A percentile compares a stretch with the other conserved stretches of the same genome.
Evolutionary conservation across 1,140 invertebrate genomes (phyloP).

Genomic region (Onthophagus taurus): DNA sequence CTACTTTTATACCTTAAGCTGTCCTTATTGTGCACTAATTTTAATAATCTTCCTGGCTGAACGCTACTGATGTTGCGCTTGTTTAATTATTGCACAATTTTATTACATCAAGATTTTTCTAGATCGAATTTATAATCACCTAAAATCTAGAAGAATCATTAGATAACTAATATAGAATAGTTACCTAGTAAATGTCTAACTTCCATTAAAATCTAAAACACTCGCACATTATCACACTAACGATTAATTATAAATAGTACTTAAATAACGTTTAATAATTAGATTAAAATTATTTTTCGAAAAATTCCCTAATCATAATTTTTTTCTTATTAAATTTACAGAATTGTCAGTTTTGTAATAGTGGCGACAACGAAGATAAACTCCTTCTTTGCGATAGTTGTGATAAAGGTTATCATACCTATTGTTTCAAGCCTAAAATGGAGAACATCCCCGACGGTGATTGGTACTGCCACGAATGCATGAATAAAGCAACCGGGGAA

Average conservation of each 20-base stretch:
- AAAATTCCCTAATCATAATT: not conserved
- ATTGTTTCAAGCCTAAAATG: conserved; percentile 96
- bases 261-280: no score
- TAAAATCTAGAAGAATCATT: no score
- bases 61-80: conserved; percentile 9
- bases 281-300: no score
- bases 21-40: conserved; percentile 5
- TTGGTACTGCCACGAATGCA: conserved; percentile 95
- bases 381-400: conserved; percentile 92
- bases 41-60: conserved; percentile 10
- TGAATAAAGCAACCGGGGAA: conserved; percentile 88
- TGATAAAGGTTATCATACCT: conserved; percentile 96
- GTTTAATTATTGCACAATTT: no score
- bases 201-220: no score
- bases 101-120: no score
- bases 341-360: conserved; percentile 95
- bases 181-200: no score
- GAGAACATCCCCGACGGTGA: conserved; percentile 93
- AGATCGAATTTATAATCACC: no score
- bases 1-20: not conserved
- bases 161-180: no score
- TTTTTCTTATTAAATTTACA: conserved; percentile 46
- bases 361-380: conserved; percentile 93
- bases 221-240: no score
- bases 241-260: no score